These are phyloP conservation scores for Reticulitermes speratus DNA, from an alignment of 1,140 invertebrate species.

Conservation along the genomic window DNA sequence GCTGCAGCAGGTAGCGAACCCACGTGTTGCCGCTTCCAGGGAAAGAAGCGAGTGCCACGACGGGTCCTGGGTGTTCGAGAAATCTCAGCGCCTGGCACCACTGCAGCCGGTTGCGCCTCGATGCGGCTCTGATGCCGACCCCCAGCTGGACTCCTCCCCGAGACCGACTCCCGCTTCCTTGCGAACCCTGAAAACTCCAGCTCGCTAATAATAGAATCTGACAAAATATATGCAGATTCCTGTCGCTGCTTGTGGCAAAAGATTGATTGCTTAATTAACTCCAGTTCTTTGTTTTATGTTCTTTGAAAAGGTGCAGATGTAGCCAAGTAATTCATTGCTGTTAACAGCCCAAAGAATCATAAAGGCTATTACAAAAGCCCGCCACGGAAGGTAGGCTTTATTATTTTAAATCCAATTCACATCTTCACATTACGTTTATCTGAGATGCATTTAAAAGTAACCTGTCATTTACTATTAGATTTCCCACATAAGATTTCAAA, in stretches of 20 bases:
- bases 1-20: conserved; percentile 73
- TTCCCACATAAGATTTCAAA: no score
- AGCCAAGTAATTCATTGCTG: no score
- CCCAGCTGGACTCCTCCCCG: not conserved
- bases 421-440: no score
- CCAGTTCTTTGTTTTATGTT: no score
- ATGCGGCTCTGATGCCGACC: conserved; percentile 21
- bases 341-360: no score
- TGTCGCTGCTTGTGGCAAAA: not conserved
- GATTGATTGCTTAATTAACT: no score
- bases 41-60: conserved; percentile 67
- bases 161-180: not conserved
- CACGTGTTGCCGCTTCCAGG: conserved; percentile 81
- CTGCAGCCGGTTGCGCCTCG: conserved; percentile 45
- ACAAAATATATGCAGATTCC: not conserved
- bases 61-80: conserved; percentile 45
- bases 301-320: no score
- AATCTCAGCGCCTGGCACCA: conserved; percentile 53
- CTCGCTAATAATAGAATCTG: not conserved
- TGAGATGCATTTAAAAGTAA: no score
- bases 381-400: no score
- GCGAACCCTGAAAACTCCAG: not conserved
- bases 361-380: no score
- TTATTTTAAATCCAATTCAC: no score
- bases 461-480: no score